Evolutionary conservation across 1,140 invertebrate species (phyloP).

Genomic region (Calosoma granatense): DNA sequence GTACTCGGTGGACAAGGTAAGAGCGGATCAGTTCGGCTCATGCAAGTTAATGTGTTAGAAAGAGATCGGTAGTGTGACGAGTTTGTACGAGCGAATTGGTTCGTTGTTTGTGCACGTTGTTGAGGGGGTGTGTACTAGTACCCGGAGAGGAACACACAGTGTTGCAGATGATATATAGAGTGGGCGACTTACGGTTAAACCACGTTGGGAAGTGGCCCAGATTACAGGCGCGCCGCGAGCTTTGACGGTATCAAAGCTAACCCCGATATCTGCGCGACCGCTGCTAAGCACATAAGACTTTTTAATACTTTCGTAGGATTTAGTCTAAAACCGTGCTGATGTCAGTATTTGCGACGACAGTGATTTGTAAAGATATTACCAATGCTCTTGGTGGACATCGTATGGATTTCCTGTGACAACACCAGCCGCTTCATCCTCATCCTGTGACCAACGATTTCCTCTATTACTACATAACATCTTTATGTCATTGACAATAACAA

Average conservation of each 20-base stretch:
- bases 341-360: constrained; percentile 24
- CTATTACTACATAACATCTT: no score
- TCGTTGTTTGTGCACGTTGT: not conserved
- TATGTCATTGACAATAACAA: no score
- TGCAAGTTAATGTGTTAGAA: constrained; percentile 12
- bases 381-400: constrained; percentile 14
- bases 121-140: constrained; percentile 3
- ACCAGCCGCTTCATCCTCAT: no score
- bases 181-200: constrained; percentile 55
- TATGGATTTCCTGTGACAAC: constrained; percentile 17
- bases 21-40: constrained; percentile 8
- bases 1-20: not conserved
- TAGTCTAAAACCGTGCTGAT: constrained; percentile 19
- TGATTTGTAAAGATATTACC: constrained; percentile 32
- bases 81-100: not conserved
- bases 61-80: not conserved
- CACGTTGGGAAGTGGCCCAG: constrained; percentile 55
- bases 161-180: constrained; percentile 50
- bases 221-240: constrained; percentile 41
- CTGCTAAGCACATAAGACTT: constrained; percentile 37
- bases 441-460: no score
- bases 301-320: constrained; percentile 37
- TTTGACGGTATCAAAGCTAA: constrained; percentile 35
- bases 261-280: constrained; percentile 29
- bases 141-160: constrained; percentile 31